phyloP scores from a whole-genome alignment of 2,113 vertebrate genomes.

The Cephalopholis sonnerati region DNA sequence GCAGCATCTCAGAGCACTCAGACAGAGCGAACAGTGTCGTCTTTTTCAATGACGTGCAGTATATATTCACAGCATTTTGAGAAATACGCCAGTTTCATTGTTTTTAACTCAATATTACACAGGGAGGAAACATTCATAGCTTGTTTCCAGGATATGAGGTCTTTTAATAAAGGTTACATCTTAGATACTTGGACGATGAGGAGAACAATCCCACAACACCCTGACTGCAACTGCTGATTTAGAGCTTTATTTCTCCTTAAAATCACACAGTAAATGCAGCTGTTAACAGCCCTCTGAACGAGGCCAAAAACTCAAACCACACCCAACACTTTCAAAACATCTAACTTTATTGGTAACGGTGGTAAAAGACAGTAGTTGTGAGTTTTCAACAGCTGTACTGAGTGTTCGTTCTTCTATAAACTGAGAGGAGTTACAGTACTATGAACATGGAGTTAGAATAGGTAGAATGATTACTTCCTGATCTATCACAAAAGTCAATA shows the following conservation, averaged over 20 bases:
- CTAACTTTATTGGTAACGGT: constrained; percentile 84
- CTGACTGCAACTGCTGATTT: background rate
- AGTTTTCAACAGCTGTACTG: constrained; percentile 53
- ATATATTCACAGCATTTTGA: background rate
- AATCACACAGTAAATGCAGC: background rate
- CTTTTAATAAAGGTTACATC: background rate
- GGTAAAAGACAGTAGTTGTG: constrained; percentile 80
- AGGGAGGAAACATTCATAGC: background rate
- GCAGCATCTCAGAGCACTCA: background rate
- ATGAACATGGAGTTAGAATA: constrained; percentile 57
- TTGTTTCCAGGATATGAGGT: background rate
- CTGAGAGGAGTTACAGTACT: constrained; percentile 53
- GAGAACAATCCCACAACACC: background rate
- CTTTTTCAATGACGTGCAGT: background rate
- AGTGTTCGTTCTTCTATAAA: constrained; percentile 60
- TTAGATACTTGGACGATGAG: background rate
- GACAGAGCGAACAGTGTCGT: background rate
- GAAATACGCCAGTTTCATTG: background rate
- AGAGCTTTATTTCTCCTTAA: background rate
- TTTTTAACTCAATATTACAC: background rate
- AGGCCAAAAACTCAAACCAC: constrained; percentile 49
- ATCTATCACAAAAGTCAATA: constrained; percentile 65
- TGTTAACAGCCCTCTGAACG: background rate
- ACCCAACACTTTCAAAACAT: constrained; percentile 80
- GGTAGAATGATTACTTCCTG: constrained; percentile 53